A percentile compares a stretch with the other conserved stretches of the same genome.
Conservation (phyloP, 2,113 vertebrate genomes). For the Malaclemys terrapin region DNA sequence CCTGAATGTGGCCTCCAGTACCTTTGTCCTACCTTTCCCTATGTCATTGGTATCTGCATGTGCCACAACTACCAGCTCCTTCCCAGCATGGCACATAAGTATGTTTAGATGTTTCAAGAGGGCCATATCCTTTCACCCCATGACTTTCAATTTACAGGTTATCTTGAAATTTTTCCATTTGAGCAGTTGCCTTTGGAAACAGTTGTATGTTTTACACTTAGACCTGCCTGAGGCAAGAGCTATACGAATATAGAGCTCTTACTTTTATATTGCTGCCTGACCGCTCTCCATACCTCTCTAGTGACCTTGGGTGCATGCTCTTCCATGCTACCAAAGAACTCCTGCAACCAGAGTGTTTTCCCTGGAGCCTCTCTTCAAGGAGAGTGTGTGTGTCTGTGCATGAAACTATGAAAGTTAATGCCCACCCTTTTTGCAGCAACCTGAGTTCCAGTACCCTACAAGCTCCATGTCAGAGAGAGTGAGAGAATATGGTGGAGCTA, state of each 20-base stretch:
- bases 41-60: background rate
- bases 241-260: background rate
- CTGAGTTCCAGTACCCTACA: background rate
- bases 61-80: background rate
- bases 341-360: background rate
- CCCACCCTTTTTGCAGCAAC: background rate
- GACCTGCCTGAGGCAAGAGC: background rate
- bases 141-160: background rate
- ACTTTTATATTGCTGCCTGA: background rate
- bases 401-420: background rate
- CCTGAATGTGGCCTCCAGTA: background rate
- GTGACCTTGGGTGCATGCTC: background rate
- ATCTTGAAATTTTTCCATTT: background rate
- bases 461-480: background rate
- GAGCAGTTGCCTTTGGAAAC: background rate
- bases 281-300: background rate
- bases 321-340: background rate
- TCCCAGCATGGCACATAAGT: background rate
- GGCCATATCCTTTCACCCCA: background rate
- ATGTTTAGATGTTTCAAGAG: background rate
- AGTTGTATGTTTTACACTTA: background rate
- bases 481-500: background rate
- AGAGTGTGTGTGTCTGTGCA: rapidly evolving
- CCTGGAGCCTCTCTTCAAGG: background rate
- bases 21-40: background rate